A percentile compares a stretch with the other conserved stretches of the same genome.
These are phyloP conservation scores for Melipona bicolor DNA, from an alignment of 2,888 invertebrate genomes.

Conservation along the genomic window DNA sequence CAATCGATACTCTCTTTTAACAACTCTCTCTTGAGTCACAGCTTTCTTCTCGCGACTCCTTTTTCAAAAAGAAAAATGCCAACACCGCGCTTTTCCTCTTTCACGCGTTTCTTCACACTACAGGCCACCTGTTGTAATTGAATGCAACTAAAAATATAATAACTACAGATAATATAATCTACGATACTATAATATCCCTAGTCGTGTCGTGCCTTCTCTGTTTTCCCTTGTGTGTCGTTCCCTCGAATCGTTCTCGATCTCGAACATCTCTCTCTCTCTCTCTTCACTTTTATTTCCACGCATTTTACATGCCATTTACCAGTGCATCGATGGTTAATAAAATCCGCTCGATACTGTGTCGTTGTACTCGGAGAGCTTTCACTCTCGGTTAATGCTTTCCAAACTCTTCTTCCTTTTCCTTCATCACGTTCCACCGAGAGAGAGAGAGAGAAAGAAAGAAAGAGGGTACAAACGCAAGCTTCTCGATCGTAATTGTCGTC, in stretches of 20 bases:
- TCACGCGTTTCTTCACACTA: too few relatives aligned
- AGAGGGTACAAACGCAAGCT: too few relatives aligned
- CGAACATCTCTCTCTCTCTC: not conserved
- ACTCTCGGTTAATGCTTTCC: constrained; percentile 31
- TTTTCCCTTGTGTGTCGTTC: constrained; percentile 2
- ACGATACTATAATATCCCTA: not conserved
- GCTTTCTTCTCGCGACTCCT: too few relatives aligned
- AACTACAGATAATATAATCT: too few relatives aligned
- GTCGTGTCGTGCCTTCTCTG: constrained; percentile 25
- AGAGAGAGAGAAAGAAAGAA: too few relatives aligned
- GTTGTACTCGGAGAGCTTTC: constrained; percentile 16
- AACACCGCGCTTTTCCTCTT: too few relatives aligned
- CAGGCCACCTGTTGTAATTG: too few relatives aligned
- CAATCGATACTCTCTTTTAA: too few relatives aligned
- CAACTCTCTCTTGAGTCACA: too few relatives aligned
- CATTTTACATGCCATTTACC: not conserved
- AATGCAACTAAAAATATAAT: too few relatives aligned
- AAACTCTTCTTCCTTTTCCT: not conserved
- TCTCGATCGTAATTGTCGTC: not conserved
- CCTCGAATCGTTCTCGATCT: not conserved
- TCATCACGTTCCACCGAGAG: not conserved
- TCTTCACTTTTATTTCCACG: not conserved
- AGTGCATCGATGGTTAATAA: not conserved
- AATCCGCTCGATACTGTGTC: not conserved
- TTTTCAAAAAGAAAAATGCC: too few relatives aligned